Base-by-base conservation (phyloP, 2,797 vertebrate species). In the Rhodeus uyekii region DNA sequence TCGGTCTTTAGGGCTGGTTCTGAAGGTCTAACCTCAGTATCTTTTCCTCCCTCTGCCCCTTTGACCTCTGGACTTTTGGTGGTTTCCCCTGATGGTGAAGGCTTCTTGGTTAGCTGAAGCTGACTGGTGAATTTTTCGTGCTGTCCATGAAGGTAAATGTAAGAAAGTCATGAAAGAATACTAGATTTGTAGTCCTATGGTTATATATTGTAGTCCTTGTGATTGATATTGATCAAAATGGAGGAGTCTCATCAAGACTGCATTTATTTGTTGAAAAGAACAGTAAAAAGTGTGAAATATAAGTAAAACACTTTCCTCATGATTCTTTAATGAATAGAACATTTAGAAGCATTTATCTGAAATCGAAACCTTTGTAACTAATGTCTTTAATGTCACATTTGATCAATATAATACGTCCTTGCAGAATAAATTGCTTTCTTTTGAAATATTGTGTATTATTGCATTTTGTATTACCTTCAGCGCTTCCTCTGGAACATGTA, bases 101-200 rank as follows among this genome's bases (percentile, higher is more conserved):
- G 94, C 90, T 94, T 97, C 82, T 96, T 95, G 87, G 93, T 95
- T 89, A 99, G 91, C 22, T 99, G 97, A 77, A 99, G 94, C 83
- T 98, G 98, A 90, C 96, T 99, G 90, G 96, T 97, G 92, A 96
- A 96, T 91, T 99, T 99, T 91, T 99, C 97, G 83, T 99, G 98
- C 98, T 99, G 90, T 2, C 19, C 39, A 78, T 9, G 18, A 79
- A 63, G 39, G 68, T 8, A n/a, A 71, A 32, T 48, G 27, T 44
- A n/a, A 22, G 13, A 32, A 36, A 36, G 32, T 38, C 1, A 85
- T 12, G 67, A 90, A 13, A 84, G 44, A 65, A 61, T 44, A 64
- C 8, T 22, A 24, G 22, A 74, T 27, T 9, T 8, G 1, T 29
- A 18, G 38, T 61, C n/a, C 36, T 19, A 42, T 27, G 22, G n/a